Percentiles rank a stretch among this genome's conserved stretches.
These are phyloP conservation scores for Hypsopygia costalis DNA, from an alignment of 2,888 invertebrate species.

Conservation along the genomic window DNA sequence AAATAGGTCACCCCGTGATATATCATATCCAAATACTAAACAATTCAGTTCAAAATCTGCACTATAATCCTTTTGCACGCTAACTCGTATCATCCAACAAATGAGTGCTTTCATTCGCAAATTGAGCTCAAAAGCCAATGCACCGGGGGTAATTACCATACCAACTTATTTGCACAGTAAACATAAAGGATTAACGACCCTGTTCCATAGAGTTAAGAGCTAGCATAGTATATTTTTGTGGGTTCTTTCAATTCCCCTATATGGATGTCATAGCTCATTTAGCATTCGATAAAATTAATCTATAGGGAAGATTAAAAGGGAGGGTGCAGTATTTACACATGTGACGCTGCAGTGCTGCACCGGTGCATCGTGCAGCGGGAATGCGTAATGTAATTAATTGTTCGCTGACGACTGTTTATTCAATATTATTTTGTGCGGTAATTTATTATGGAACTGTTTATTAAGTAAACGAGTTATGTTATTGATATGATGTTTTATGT, in stretches of 20 bases:
- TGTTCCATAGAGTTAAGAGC: constrained; percentile 27
- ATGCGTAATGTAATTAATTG: constrained; percentile 65
- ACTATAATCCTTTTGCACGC: constrained; percentile 42
- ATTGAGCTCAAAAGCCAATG: constrained; percentile 73
- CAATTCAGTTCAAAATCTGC: constrained; percentile 12
- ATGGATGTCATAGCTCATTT: constrained; percentile 74
- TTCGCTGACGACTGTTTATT: constrained; percentile 44
- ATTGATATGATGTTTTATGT: constrained; percentile 9
- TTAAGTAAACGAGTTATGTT: constrained; percentile 22
- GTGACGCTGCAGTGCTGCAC: constrained; percentile 35
- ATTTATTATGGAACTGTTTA: constrained; percentile 34
- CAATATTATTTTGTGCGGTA: constrained; percentile 40
- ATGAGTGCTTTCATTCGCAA: constrained; percentile 65
- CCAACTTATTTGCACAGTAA: constrained; percentile 18
- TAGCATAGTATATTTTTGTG: constrained; percentile 25
- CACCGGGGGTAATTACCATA: constrained; percentile 40
- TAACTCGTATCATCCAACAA: constrained; percentile 58
- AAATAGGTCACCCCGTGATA: no score
- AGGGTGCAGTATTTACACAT: constrained; percentile 62
- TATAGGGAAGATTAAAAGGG: constrained; percentile 56
- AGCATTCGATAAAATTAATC: constrained; percentile 77
- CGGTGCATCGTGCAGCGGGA: constrained; percentile 25
- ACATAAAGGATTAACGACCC: constrained; percentile 29
- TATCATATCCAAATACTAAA: neutral
- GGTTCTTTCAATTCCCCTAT: constrained; percentile 48